Evolutionary conservation across 2,888 invertebrate species (phyloP), one percentile per base, ranked within the genome.

Genomic region (Lysandra coridon): DNA sequence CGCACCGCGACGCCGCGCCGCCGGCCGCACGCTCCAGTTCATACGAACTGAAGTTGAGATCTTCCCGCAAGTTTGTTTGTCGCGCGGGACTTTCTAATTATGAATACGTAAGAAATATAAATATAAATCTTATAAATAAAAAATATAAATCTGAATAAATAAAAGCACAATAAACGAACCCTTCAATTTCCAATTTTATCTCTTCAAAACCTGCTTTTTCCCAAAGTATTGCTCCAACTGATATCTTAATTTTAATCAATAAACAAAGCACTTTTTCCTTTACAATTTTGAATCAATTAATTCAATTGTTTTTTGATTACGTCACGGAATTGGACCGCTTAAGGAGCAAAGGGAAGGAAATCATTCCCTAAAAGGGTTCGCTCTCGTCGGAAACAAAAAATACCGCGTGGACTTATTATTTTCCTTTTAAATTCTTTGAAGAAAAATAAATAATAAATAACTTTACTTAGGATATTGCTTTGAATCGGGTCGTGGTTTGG

Each of bases 291-390:
- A 60, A 40, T 40, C 79, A 79, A 79, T 79, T 79, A 79, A 79
- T 79, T 74, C 40, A 74, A 79, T 30, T 73, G 79, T 74, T 79
- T 79, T 62, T 79, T 75, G 74, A 79, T 79, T 74, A 74, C 74
- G 23, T 79, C 40, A 75, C 74, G 40, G 62, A 62, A 79, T 75
- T 73, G 73, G 79, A 74, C 44, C 75, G 79, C 17, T 40, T n/a
- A 62, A 33, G 75, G 79, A 74, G 60, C 73, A 57, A 75, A 74
- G 14, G 73, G n/a, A 74, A 79, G 53, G 73, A 62, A 79, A 79
- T 62, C 40, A 75, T 75, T 79, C 53, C 79, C 60, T 73, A 73
- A 79, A 79, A 79, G 79, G 75, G 75, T 79, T 73, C 57, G n/a
- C 40, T 49, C 79, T 30, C 62, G 74, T 57, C 17, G 40, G 74